phyloP scores from a whole-genome alignment of 2,888 invertebrate species.

The Andrena praecox region DNA sequence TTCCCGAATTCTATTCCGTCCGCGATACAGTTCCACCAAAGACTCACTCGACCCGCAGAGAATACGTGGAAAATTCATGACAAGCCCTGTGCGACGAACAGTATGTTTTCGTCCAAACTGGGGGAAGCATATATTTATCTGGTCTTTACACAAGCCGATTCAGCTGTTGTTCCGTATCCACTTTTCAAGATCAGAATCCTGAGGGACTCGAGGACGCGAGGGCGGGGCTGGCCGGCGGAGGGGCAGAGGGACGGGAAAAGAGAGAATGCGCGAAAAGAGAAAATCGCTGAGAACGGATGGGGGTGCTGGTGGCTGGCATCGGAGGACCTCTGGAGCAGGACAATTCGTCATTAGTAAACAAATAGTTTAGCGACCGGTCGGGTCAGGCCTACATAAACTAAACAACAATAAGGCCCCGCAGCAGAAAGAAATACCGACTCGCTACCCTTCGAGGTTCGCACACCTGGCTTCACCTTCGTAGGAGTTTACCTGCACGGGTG shows the following conservation, averaged over 20 bases:
- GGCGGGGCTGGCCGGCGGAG: slow-evolving; percentile 1
- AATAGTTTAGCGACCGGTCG: slow-evolving; percentile 78
- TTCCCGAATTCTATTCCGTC: not conserved
- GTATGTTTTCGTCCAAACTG: slow-evolving; percentile 27
- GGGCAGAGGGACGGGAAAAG: not conserved
- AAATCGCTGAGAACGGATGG: slow-evolving; percentile 46
- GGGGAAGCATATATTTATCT: slow-evolving; percentile 49
- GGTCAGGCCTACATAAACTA: slow-evolving; percentile 79
- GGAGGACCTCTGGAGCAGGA: slow-evolving; percentile 68
- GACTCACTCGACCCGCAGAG: not conserved
- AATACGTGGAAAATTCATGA: slow-evolving; percentile 27
- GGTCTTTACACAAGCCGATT: slow-evolving; percentile 62
- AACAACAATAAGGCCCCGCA: slow-evolving; percentile 77
- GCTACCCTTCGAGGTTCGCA: slow-evolving; percentile 72
- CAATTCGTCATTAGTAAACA: slow-evolving; percentile 83
- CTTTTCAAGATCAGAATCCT: slow-evolving; percentile 51
- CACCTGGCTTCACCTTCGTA: slow-evolving; percentile 72
- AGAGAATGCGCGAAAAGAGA: slow-evolving; percentile 26
- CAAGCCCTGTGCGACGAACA: slow-evolving; percentile 3
- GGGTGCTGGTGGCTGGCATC: slow-evolving; percentile 41
- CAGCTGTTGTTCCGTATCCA: slow-evolving; percentile 53
- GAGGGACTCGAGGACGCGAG: slow-evolving; percentile 25
- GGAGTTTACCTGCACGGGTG: slow-evolving; percentile 71
- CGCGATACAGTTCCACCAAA: slow-evolving; percentile 4
- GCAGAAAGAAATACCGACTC: slow-evolving; percentile 74